Conservation (phyloP, 2,113 vertebrate species). For the Tragelaphus imberbis region DNA sequence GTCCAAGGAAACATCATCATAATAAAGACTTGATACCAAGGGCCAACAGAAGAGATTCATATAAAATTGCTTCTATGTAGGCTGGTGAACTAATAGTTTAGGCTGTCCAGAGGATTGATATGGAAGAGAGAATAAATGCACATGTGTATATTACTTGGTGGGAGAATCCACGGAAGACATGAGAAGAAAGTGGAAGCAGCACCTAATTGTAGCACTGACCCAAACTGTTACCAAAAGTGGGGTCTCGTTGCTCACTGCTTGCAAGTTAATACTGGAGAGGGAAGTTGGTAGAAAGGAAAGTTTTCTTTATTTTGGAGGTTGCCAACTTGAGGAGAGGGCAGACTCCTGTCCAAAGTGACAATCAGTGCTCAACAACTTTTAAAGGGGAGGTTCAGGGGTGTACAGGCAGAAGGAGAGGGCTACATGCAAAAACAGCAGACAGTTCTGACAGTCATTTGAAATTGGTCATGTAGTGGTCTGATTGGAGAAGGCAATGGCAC, state of each 20-base stretch:
- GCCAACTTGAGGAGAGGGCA: not conserved
- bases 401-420: not conserved
- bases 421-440: not conserved
- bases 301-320: not conserved
- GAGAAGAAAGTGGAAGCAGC: not conserved
- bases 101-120: not conserved
- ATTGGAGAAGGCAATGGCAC: not conserved
- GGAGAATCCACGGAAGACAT: not conserved
- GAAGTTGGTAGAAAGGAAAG: not conserved
- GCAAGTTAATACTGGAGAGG: not conserved
- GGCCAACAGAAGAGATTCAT: not conserved
- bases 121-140: not conserved
- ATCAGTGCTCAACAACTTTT: not conserved
- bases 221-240: not conserved
- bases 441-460: not conserved
- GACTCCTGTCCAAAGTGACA: not conserved
- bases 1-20: not conserved
- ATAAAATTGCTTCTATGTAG: not conserved
- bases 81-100: not conserved
- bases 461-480: not conserved
- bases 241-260: not conserved
- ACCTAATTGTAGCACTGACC: not conserved
- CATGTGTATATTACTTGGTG: not conserved
- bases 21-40: not conserved
- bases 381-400: not conserved